These are phyloP conservation scores for Agrochola litura DNA, from an alignment of 2,888 invertebrate species.

Conservation along the genomic window DNA sequence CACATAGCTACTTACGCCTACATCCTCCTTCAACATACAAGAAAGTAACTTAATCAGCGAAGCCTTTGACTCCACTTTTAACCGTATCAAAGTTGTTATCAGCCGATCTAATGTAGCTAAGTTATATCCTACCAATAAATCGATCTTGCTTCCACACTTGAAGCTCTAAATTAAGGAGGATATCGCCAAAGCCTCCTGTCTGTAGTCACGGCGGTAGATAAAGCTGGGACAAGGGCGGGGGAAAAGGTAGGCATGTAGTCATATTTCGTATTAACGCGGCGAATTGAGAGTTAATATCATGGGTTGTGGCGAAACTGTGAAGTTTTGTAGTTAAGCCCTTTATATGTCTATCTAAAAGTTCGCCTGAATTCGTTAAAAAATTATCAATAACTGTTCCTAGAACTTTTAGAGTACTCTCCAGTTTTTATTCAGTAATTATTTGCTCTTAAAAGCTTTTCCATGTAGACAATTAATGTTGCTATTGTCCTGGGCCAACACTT, in stretches of 20 bases:
- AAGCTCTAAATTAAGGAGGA: conserved; percentile 54
- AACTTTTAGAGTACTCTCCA: conserved; percentile 24
- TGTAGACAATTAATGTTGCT: conserved; percentile 37
- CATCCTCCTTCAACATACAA: background rate
- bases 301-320: background rate
- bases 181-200: conserved; percentile 55
- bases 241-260: conserved; percentile 52
- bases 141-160: conserved; percentile 50
- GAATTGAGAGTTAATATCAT: conserved; percentile 32
- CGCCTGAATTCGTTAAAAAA: conserved; percentile 16
- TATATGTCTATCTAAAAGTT: conserved; percentile 17
- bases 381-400: background rate
- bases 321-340: background rate
- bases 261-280: conserved; percentile 45
- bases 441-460: conserved; percentile 48
- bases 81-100: conserved; percentile 56
- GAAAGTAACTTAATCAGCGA: conserved; percentile 47
- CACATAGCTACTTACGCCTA: conserved; percentile 2
- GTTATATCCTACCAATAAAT: conserved; percentile 62
- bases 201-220: conserved; percentile 51
- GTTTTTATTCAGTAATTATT: conserved; percentile 28
- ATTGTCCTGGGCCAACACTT: conserved; percentile 34
- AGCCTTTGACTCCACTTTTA: conserved; percentile 48
- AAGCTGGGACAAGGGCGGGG: conserved; percentile 3
- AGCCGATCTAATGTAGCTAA: conserved; percentile 35